Conservation (phyloP, 1,140 invertebrate species). For the Drosophila bocki region DNA sequence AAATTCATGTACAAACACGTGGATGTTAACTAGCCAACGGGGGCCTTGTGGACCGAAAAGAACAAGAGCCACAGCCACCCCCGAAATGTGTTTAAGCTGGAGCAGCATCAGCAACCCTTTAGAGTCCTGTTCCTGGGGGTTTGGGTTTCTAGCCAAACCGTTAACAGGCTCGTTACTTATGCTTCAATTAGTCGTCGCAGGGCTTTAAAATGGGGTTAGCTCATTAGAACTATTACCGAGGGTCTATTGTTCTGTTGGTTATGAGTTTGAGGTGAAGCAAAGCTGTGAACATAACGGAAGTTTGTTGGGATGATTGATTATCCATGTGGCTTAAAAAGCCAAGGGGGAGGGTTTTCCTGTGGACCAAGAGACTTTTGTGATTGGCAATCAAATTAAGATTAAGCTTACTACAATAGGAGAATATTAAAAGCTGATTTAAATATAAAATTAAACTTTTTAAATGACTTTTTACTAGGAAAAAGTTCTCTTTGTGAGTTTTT, state of each 20-base stretch:
- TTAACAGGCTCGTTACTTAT: conserved; percentile 64
- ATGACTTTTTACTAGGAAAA: no score
- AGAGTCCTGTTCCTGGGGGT: neutral
- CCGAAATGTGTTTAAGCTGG: conserved; percentile 26
- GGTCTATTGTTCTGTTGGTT: conserved; percentile 1
- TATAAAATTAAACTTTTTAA: neutral
- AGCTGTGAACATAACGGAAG: neutral
- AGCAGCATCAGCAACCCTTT: neutral
- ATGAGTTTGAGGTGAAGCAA: conserved; percentile 3
- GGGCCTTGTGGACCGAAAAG: conserved; percentile 6
- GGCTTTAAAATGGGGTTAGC: conserved; percentile 46
- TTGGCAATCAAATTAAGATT: neutral
- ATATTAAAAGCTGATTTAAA: no score
- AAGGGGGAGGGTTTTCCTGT: neutral
- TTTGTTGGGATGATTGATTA: conserved; percentile 8
- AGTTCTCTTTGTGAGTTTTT: no score
- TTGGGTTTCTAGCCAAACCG: conserved; percentile 18
- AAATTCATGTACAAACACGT: conserved; percentile 73
- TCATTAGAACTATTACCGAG: conserved; percentile 56
- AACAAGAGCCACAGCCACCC: conserved; percentile 24
- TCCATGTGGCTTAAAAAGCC: neutral
- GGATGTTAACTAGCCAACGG: conserved; percentile 62
- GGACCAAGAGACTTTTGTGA: neutral
- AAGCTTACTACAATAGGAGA: neutral
- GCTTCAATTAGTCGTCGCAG: conserved; percentile 60